Conservation (phyloP, 2,888 invertebrate genomes). For the Archips xylosteana region DNA sequence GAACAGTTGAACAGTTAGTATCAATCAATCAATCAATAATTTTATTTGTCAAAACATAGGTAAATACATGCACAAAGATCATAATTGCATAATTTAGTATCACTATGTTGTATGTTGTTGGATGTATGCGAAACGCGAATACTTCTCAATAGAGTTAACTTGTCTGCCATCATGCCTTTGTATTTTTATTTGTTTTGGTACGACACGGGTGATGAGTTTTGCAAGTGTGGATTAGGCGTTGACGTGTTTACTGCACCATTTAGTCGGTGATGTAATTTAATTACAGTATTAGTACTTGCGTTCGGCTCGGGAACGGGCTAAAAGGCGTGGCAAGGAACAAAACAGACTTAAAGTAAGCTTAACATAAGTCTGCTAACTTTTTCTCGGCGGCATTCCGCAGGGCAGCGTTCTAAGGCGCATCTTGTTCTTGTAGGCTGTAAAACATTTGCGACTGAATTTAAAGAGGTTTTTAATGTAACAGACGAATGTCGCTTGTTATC, state of each 20-base stretch:
- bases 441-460: not conserved
- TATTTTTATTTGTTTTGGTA: conserved; percentile 3
- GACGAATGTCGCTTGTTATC: not conserved
- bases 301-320: not conserved
- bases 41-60: too few relatives aligned
- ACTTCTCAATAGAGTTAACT: not conserved
- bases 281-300: not conserved
- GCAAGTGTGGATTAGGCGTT: conserved; percentile 23
- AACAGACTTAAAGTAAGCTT: not conserved
- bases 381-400: not conserved
- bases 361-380: not conserved
- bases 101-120: too few relatives aligned
- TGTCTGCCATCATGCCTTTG: not conserved
- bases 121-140: not conserved
- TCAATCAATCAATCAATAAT: too few relatives aligned
- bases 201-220: conserved; percentile 27
- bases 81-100: too few relatives aligned
- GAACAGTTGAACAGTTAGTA: too few relatives aligned
- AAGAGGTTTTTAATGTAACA: not conserved
- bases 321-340: not conserved
- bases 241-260: conserved; percentile 24
- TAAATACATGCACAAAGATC: too few relatives aligned
- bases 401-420: not conserved
- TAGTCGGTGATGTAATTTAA: conserved; percentile 27
- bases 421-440: not conserved